These are phyloP conservation scores for Sinohyriopsis cumingii DNA, from an alignment of 2,888 invertebrate species.

Conservation along the genomic window DNA sequence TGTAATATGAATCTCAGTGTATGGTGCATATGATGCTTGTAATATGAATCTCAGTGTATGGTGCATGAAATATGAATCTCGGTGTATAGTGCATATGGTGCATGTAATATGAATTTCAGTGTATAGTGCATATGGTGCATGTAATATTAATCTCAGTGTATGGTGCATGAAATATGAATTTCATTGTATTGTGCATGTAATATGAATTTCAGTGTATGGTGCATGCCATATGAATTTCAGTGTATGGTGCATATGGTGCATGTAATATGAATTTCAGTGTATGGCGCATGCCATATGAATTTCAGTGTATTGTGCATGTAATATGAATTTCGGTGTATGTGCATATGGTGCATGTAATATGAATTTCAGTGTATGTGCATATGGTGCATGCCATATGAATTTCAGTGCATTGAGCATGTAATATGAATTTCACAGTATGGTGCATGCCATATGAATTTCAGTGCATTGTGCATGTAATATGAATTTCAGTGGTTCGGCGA, in stretches of 20 bases:
- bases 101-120: conserved; percentile 54
- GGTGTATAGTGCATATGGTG: no score
- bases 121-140: conserved; percentile 20
- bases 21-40: no score
- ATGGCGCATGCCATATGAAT: neutral
- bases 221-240: conserved; percentile 51
- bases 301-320: conserved; percentile 59
- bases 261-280: no score
- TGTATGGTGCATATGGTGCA: conserved; percentile 38
- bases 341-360: no score
- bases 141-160: conserved; percentile 60
- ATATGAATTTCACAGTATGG: conserved; percentile 3
- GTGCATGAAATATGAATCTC: no score
- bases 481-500: conserved; percentile 73
- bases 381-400: no score
- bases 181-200: conserved; percentile 57
- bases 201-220: no score
- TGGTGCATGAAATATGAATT: conserved; percentile 4
- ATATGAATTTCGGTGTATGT: no score
- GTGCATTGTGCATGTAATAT: conserved; percentile 47
- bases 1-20: no score
- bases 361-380: conserved; percentile 60
- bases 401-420: no score
- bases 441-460: conserved; percentile 34
- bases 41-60: conserved; percentile 60